Percentiles rank a stretch among this genome's conserved stretches.
These are phyloP conservation scores for Barnardius zonarius DNA, from an alignment of 2,113 vertebrate species.

Conservation along the genomic window DNA sequence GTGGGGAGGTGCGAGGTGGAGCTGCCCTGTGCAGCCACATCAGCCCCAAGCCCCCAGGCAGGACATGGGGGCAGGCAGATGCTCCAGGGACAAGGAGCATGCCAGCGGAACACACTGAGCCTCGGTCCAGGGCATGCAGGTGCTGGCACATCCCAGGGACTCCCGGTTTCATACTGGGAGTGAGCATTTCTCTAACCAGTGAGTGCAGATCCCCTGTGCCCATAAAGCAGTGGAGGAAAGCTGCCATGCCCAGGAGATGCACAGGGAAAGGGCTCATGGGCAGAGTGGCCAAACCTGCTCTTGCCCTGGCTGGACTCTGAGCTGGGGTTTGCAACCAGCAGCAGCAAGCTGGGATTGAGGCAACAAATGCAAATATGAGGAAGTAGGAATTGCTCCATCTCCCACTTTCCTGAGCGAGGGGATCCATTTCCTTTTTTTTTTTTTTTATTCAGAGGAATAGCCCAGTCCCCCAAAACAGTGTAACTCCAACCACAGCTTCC, in stretches of 20 bases:
- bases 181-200: neutral
- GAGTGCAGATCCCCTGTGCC: neutral
- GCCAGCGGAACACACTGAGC: fast-evolving
- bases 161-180: neutral
- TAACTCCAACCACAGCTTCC: constrained; percentile 1
- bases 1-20: neutral
- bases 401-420: neutral
- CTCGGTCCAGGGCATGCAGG: fast-evolving
- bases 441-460: neutral
- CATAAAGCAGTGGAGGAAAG: neutral
- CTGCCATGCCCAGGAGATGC: fast-evolving
- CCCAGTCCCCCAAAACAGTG: neutral
- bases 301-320: neutral
- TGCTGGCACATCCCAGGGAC: neutral
- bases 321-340: neutral
- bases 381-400: neutral
- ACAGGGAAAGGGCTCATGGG: neutral
- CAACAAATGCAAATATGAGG: neutral
- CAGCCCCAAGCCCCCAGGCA: too few relatives aligned
- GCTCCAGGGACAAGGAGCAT: fast-evolving
- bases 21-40: fast-evolving
- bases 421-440: neutral
- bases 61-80: fast-evolving
- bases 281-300: fast-evolving
- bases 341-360: fast-evolving